These are phyloP conservation scores for Thalassophryne amazonica DNA, from an alignment of 2,797 vertebrate species.

Conservation along the genomic window DNA sequence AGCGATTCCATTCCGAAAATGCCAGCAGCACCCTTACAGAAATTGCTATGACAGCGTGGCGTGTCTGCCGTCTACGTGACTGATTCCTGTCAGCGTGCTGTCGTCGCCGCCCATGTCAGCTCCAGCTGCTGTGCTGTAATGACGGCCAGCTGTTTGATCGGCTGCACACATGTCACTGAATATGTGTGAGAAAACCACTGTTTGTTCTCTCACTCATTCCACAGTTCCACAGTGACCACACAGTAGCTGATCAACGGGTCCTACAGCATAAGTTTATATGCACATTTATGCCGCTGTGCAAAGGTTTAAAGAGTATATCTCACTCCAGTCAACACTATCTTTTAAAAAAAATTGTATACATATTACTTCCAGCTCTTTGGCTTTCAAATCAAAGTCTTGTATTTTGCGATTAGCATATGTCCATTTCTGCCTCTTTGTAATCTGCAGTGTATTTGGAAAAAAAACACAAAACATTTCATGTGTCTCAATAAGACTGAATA, in stretches of 20 bases:
- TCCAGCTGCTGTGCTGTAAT: conserved; percentile 69
- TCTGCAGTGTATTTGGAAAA: too few relatives aligned
- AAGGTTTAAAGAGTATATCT: conserved; percentile 5
- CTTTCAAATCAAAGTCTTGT: too few relatives aligned
- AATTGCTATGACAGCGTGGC: not conserved
- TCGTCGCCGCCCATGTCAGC: conserved; percentile 34
- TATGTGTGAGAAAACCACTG: conserved; percentile 74
- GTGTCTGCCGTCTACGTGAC: conserved; percentile 16
- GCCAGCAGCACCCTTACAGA: not conserved
- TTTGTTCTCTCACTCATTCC: conserved; percentile 45
- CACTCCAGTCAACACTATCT: too few relatives aligned
- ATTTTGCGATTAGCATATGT: too few relatives aligned
- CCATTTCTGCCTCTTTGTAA: too few relatives aligned
- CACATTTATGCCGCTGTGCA: conserved; percentile 26
- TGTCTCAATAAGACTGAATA: too few relatives aligned
- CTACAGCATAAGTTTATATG: conserved; percentile 40
- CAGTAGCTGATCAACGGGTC: conserved; percentile 44
- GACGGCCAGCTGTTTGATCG: conserved; percentile 72
- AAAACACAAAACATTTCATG: too few relatives aligned
- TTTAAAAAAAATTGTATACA: too few relatives aligned
- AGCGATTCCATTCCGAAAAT: not conserved
- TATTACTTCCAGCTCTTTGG: too few relatives aligned
- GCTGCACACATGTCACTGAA: conserved; percentile 63
- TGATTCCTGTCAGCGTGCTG: conserved; percentile 36
- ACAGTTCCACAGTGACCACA: conserved; percentile 27